Percentiles rank a stretch among this genome's conserved stretches.
These are phyloP conservation scores for Drosophila varians DNA, from an alignment of 1,140 invertebrate genomes.

Conservation along the genomic window DNA sequence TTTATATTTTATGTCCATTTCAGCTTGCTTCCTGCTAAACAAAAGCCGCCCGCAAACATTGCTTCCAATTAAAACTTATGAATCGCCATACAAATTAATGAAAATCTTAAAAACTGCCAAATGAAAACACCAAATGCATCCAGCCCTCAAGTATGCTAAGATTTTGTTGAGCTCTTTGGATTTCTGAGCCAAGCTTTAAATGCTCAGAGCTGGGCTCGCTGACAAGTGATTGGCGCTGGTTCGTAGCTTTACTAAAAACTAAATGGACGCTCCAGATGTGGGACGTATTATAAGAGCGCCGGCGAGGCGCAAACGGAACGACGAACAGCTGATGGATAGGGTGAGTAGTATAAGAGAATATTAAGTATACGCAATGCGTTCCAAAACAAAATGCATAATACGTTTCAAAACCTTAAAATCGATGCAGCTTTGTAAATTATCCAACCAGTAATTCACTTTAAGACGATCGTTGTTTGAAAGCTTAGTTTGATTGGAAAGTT, in stretches of 20 bases:
- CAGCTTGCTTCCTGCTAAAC: slow-evolving; percentile 31
- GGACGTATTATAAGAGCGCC: slow-evolving; percentile 77
- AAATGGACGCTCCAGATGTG: slow-evolving; percentile 73
- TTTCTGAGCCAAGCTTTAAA: slow-evolving; percentile 23
- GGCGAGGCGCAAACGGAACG: slow-evolving; percentile 73
- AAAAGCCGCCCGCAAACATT: slow-evolving; percentile 41
- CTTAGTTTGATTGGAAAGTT: slow-evolving; percentile 18
- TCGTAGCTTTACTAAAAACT: slow-evolving; percentile 10
- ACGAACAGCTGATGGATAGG: slow-evolving; percentile 77
- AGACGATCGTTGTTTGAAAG: background rate
- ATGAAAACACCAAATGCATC: slow-evolving; percentile 5
- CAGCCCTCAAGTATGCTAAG: slow-evolving; percentile 40
- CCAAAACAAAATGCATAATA: no score
- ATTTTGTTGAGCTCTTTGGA: slow-evolving; percentile 21
- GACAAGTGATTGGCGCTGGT: slow-evolving; percentile 45
- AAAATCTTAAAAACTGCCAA: slow-evolving; percentile 32
- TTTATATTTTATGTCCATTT: slow-evolving; percentile 13
- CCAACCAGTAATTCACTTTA: no score
- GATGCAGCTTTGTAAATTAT: no score
- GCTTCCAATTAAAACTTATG: slow-evolving; percentile 41
- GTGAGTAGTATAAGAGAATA: slow-evolving; percentile 49
- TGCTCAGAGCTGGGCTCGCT: slow-evolving; percentile 45
- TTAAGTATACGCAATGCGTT: background rate
- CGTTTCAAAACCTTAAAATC: no score
- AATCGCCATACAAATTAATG: slow-evolving; percentile 47